phyloP scores from a whole-genome alignment of 1,140 invertebrate species.

The Matsumurasca onukii region DNA sequence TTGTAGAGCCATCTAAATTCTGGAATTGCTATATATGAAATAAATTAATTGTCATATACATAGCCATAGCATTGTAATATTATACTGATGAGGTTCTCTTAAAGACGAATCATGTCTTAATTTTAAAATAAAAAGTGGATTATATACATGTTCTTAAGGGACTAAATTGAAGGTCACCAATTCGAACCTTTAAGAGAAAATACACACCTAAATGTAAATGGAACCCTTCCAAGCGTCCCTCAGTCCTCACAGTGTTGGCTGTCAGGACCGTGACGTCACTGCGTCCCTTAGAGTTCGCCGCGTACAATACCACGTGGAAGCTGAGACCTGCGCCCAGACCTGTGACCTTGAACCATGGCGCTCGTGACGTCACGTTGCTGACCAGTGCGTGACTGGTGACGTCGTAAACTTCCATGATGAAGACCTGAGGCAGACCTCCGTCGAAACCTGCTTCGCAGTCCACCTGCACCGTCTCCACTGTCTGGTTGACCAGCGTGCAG shows the following conservation, averaged over 20 bases:
- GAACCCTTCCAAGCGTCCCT: constrained; percentile 13
- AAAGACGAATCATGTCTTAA: too few species aligned
- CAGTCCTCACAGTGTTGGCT: constrained; percentile 4
- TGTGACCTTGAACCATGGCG: constrained; percentile 65
- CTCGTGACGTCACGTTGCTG: constrained; percentile 59
- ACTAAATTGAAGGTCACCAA: too few species aligned
- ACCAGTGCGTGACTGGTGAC: constrained; percentile 53
- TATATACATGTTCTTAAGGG: too few species aligned
- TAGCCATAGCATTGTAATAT: too few species aligned
- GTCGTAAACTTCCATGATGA: constrained; percentile 72
- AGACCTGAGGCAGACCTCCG: constrained; percentile 71
- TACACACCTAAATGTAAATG: constrained; percentile 7
- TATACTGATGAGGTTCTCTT: too few species aligned
- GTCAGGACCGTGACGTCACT: constrained; percentile 62
- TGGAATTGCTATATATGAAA: too few species aligned
- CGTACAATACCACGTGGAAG: constrained; percentile 58
- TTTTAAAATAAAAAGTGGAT: too few species aligned
- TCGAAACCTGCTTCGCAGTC: constrained; percentile 63
- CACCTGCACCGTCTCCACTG: constrained; percentile 67
- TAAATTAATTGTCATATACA: too few species aligned
- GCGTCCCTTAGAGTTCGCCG: constrained; percentile 68
- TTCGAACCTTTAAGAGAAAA: too few species aligned
- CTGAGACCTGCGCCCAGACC: constrained; percentile 55
- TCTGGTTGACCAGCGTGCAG: constrained; percentile 77
- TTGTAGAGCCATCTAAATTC: too few species aligned